A percentile compares a stretch with the other conserved stretches of the same genome.
Conservation (phyloP, 2,113 vertebrate genomes). For the Cyanocitta stelleri region DNA sequence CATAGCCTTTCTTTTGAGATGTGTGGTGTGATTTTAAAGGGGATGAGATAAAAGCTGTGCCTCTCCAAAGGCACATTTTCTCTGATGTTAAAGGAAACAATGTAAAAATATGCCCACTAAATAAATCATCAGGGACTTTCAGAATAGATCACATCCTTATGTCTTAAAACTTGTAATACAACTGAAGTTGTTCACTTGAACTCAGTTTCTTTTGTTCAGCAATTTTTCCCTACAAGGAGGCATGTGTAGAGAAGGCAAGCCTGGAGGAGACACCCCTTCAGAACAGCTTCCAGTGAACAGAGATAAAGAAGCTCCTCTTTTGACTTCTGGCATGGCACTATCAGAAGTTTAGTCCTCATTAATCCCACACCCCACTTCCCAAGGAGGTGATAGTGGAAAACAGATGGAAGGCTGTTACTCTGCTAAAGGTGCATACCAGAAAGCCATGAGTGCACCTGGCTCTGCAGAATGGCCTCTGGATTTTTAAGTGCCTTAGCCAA, state of each 20-base stretch:
- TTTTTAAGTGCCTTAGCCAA: neutral
- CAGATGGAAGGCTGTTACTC: neutral
- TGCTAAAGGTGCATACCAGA: neutral
- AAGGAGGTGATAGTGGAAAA: neutral
- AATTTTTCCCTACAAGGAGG: neutral
- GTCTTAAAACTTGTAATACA: conserved; percentile 52
- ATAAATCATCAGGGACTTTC: conserved; percentile 58
- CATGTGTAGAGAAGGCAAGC: neutral
- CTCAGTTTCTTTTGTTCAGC: conserved; percentile 36
- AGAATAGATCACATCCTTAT: conserved; percentile 11
- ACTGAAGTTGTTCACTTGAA: conserved; percentile 10
- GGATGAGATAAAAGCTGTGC: conserved; percentile 21
- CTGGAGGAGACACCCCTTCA: neutral
- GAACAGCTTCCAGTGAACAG: neutral
- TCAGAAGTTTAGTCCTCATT: neutral
- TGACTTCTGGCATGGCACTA: neutral
- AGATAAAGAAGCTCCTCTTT: neutral
- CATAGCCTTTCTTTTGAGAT: conserved; percentile 40
- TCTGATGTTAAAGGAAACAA: conserved; percentile 55
- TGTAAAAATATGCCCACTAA: conserved; percentile 60
- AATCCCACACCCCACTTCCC: neutral
- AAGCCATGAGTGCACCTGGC: neutral
- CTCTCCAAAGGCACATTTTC: conserved; percentile 38
- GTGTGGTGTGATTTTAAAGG: conserved; percentile 30
- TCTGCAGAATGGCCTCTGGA: neutral